A percentile compares a stretch with the other conserved stretches of the same genome.
Evolutionary conservation across 2,797 vertebrate genomes (phyloP).

Genomic region (Carapus acus): DNA sequence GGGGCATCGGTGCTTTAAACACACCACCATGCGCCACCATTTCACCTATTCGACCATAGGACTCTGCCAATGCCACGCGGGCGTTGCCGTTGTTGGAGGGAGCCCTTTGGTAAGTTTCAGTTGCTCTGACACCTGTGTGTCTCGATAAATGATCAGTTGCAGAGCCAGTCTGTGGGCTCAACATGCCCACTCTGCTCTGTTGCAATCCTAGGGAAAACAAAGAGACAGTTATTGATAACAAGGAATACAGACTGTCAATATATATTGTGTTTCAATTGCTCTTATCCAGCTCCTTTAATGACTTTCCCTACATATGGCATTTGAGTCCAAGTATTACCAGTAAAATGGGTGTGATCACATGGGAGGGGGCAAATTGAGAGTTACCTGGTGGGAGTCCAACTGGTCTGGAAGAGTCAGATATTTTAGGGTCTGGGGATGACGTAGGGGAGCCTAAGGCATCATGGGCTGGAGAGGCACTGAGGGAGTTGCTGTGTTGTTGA

Average conservation of each 20-base stretch:
- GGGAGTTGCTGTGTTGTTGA: slow-evolving; percentile 67
- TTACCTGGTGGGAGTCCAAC: slow-evolving; percentile 40
- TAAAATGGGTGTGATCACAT: too few relatives aligned
- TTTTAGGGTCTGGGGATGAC: slow-evolving; percentile 77
- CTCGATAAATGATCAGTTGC: slow-evolving; percentile 65
- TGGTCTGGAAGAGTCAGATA: slow-evolving; percentile 74
- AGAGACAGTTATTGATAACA: slow-evolving; percentile 12
- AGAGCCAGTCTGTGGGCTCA: slow-evolving; percentile 59
- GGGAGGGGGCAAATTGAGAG: not conserved
- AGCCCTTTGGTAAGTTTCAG: slow-evolving; percentile 40
- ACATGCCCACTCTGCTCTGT: slow-evolving; percentile 63
- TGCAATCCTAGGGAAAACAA: slow-evolving; percentile 40
- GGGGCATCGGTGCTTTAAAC: slow-evolving; percentile 90
- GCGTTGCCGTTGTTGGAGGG: slow-evolving; percentile 8
- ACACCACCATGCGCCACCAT: slow-evolving; percentile 68
- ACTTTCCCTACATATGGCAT: too few relatives aligned
- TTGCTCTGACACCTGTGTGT: slow-evolving; percentile 54
- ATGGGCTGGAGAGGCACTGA: slow-evolving; percentile 75
- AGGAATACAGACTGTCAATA: too few relatives aligned
- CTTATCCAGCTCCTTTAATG: too few relatives aligned
- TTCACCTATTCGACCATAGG: slow-evolving; percentile 31
- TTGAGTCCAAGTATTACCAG: not conserved
- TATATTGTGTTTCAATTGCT: too few relatives aligned
- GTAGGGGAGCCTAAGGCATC: slow-evolving; percentile 78
- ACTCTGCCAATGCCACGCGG: slow-evolving; percentile 37